Percentiles rank a stretch among this genome's conserved stretches.
Evolutionary conservation across 2,797 vertebrate genomes (phyloP).

Genomic region (Enteromius trimaculatus): DNA sequence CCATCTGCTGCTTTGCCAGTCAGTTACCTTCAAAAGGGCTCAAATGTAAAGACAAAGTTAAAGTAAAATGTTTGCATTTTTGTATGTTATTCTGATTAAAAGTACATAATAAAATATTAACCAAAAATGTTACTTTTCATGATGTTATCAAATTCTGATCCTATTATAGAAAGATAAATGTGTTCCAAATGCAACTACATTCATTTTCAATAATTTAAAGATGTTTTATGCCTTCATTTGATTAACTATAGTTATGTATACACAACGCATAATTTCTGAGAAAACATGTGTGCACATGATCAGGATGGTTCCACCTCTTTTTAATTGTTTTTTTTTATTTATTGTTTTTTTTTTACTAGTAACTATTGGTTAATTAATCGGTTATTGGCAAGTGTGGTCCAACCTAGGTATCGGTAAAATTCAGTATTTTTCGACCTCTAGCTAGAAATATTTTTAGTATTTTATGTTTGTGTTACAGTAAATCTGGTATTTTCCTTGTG

Average conservation of each 20-base stretch:
- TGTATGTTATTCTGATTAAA: neutral
- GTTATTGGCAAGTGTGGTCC: too few species aligned
- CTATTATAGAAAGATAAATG: neutral
- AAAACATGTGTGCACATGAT: too few species aligned
- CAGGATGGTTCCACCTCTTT: too few species aligned
- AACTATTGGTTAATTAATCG: too few species aligned
- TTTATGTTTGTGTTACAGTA: neutral
- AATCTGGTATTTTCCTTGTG: neutral
- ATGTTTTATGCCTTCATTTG: too few species aligned
- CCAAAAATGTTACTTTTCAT: neutral
- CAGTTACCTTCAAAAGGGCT: neutral
- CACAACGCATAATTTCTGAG: too few species aligned
- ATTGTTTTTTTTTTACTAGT: too few species aligned
- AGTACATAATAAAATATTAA: neutral
- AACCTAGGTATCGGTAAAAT: too few species aligned
- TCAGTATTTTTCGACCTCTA: too few species aligned
- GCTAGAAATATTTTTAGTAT: neutral
- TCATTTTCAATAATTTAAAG: too few species aligned
- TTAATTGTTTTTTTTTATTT: too few species aligned
- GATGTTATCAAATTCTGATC: neutral
- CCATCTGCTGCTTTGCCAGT: conserved; percentile 41
- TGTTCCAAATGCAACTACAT: neutral
- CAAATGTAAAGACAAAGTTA: neutral
- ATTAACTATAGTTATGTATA: too few species aligned
- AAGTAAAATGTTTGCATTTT: neutral